Percentiles rank a stretch among this genome's conserved stretches.
phyloP scores from a whole-genome alignment of 2,888 invertebrate genomes.

The Acanthoscelides obtectus region DNA sequence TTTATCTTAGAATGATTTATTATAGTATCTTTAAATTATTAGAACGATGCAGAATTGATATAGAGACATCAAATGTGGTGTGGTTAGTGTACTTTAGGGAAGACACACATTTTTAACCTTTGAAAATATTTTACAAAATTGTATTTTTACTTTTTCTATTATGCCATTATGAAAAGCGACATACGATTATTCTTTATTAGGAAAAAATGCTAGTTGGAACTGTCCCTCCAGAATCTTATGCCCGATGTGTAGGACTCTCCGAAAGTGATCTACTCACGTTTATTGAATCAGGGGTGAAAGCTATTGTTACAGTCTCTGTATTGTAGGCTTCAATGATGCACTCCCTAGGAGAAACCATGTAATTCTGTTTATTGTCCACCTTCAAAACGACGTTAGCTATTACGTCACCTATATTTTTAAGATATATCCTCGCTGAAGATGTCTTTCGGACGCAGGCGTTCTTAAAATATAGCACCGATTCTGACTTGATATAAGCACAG shows the following conservation, averaged over 20 bases:
- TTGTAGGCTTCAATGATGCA: constrained; percentile 42
- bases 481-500: constrained; percentile 40
- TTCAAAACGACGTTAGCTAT: constrained; percentile 31
- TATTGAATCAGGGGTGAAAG: constrained; percentile 45
- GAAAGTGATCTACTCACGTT: constrained; percentile 36
- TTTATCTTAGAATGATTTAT: too few species aligned
- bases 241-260: neutral
- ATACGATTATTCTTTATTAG: too few species aligned
- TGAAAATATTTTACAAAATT: too few species aligned
- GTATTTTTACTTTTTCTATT: too few species aligned
- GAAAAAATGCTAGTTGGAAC: too few species aligned
- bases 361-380: constrained; percentile 30
- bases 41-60: too few species aligned
- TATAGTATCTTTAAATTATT: too few species aligned
- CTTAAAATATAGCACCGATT: constrained; percentile 43
- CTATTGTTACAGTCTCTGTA: constrained; percentile 37
- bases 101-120: too few species aligned
- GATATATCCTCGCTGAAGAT: constrained; percentile 36
- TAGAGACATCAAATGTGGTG: too few species aligned
- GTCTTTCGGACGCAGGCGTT: constrained; percentile 40
- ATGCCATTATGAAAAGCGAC: too few species aligned
- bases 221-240: too few species aligned
- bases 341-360: constrained; percentile 36
- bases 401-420: constrained; percentile 45
- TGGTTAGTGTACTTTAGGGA: too few species aligned